phyloP scores from a whole-genome alignment of 2,888 invertebrate species.

The Xylota segnis region DNA sequence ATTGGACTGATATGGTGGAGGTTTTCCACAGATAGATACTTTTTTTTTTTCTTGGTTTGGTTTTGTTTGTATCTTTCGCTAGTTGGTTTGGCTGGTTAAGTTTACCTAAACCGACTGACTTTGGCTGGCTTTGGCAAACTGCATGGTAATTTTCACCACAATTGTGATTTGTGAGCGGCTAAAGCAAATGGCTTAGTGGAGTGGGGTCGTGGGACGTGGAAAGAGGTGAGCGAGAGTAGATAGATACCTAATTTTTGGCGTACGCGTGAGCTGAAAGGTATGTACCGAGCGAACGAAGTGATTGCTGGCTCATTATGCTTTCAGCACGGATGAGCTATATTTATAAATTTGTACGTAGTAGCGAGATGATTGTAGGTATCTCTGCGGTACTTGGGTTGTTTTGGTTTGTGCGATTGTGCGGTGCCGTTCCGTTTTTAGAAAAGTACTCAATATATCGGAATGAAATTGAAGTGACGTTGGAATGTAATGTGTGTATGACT shows the following conservation, averaged over 20 bases:
- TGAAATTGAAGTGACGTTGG: slow-evolving; percentile 71
- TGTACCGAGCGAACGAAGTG: slow-evolving; percentile 44
- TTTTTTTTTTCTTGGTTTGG: too few relatives aligned
- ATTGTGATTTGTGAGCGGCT: slow-evolving; percentile 25
- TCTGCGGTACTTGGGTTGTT: slow-evolving; percentile 41
- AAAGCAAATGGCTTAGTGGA: neutral
- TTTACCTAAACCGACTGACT: slow-evolving; percentile 42
- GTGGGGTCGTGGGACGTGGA: neutral
- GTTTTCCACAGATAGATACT: slow-evolving; percentile 32
- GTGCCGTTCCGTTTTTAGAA: slow-evolving; percentile 74
- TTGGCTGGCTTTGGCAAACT: slow-evolving; percentile 24
- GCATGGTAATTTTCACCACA: slow-evolving; percentile 39
- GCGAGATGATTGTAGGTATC: slow-evolving; percentile 65
- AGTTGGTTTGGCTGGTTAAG: slow-evolving; percentile 17
- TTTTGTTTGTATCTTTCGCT: slow-evolving; percentile 23
- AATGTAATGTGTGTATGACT: slow-evolving; percentile 54
- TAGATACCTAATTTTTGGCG: slow-evolving; percentile 48
- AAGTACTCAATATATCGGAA: slow-evolving; percentile 75
- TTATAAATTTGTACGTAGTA: slow-evolving; percentile 70
- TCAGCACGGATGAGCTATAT: slow-evolving; percentile 72
- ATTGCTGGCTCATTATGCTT: slow-evolving; percentile 75
- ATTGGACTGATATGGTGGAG: slow-evolving; percentile 65
- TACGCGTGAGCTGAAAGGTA: slow-evolving; percentile 51
- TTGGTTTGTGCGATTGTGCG: slow-evolving; percentile 60
- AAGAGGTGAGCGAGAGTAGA: slow-evolving; percentile 1